phyloP scores from a whole-genome alignment of 1,140 invertebrate species.

The Ooceraea biroi region DNA sequence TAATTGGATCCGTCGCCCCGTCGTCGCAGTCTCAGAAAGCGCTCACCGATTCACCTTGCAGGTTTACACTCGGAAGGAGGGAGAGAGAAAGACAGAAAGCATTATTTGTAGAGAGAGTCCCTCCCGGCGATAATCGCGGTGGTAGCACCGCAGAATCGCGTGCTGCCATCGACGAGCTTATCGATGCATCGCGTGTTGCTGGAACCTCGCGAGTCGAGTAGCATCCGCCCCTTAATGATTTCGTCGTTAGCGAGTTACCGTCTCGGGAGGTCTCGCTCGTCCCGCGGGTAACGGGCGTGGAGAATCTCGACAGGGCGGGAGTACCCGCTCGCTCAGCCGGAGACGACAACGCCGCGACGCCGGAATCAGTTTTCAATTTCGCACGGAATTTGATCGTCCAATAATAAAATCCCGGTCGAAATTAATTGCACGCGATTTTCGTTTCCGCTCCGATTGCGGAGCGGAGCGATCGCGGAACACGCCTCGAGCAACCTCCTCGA shows the following conservation, averaged over 20 bases:
- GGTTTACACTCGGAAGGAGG: background rate
- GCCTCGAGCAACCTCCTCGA: background rate
- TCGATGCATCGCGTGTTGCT: constrained; percentile 58
- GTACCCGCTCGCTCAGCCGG: too few species aligned
- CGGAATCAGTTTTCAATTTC: background rate
- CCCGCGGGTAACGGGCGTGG: background rate
- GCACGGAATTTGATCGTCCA: background rate
- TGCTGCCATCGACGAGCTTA: constrained; percentile 60
- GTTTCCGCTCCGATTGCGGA: constrained; percentile 4
- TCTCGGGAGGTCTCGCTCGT: background rate
- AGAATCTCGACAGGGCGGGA: too few species aligned
- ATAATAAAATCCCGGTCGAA: background rate
- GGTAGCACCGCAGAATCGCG: constrained; percentile 36
- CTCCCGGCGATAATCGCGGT: constrained; percentile 14
- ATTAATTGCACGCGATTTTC: constrained; percentile 25
- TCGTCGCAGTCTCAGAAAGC: constrained; percentile 61
- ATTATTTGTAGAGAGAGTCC: background rate
- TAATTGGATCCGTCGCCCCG: constrained; percentile 77
- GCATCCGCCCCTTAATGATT: background rate
- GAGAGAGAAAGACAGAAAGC: background rate
- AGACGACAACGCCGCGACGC: too few species aligned
- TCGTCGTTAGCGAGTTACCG: constrained; percentile 29
- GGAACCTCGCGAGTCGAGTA: constrained; percentile 1
- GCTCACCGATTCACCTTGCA: constrained; percentile 48
- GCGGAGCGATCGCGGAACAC: constrained; percentile 26